Base-by-base conservation (phyloP, 2,797 vertebrate species). In the Pygocentrus nattereri region DNA sequence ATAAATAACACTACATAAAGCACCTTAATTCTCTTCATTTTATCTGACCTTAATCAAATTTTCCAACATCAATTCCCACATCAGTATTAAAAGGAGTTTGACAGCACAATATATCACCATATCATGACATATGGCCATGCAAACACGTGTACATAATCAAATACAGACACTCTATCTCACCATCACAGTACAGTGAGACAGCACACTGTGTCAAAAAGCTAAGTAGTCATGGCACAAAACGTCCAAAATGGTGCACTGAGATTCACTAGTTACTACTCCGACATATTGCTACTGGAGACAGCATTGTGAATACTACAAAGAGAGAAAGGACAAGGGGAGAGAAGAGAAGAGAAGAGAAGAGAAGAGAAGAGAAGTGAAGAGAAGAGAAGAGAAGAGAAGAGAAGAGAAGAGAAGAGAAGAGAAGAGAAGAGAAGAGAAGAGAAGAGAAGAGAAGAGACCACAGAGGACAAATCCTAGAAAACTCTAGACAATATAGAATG, bases 201-300 rank as follows among this genome's bases (percentile, higher is more conserved):
- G 61, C 77, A 85, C 80, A 52, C 52, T 47, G 58, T 85, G 88
- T 89, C 74, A 90, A 92, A 93, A 61, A 21, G 61, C 79, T 88
- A 92, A 87, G 81, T 87, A 90, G 78, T 79, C 85, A 84, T 86
- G 86, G 86, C 89, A 92, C 89, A 88, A 85, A 82, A 81, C 87
- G 85, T 89, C 76, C 86, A 88, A 80, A 79, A 87, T 77, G 83
- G 80, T 79, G 81, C 76, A 81, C 88, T 77, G 74, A 71, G 89
- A 88, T 80, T 91, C 85, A 92, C 88, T 89, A 74, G 34, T 78
- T 85, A 92, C 89, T 83, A 78, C 88, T 85, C 86, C 78, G 85
- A 89, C 88, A 88, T 81, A 79, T 61, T 47, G 88, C 86, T 87
- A 87, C 75, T 84, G 79, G 84, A 82, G 83, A 91, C 79, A 70